Conservation (phyloP, 2,113 vertebrate genomes). For the Mustelus asterias region DNA sequence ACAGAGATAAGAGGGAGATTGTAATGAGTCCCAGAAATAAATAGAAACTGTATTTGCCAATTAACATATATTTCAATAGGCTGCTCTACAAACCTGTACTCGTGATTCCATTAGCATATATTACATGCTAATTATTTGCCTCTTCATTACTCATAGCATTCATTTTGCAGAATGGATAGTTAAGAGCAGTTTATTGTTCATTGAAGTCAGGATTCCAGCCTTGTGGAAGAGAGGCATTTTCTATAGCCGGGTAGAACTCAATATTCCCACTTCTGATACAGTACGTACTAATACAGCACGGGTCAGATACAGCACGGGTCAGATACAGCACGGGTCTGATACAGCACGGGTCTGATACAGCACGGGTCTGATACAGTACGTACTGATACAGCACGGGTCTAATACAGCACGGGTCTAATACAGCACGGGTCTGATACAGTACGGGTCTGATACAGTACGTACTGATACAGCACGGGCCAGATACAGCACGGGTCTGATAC, state of each 20-base stretch:
- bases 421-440: background rate
- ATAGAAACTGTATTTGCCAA: background rate
- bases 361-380: background rate
- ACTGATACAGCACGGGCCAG: background rate
- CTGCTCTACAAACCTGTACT: constrained; percentile 2
- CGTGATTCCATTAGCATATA: constrained; percentile 4
- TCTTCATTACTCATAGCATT: constrained; percentile 6
- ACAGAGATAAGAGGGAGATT: background rate
- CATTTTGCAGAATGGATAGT: constrained; percentile 11
- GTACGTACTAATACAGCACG: background rate
- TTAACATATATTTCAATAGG: constrained; percentile 31
- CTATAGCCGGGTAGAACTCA: no score
- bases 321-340: background rate
- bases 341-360: background rate
- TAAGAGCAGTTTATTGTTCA: background rate
- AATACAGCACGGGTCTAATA: background rate
- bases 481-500: background rate
- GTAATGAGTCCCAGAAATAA: background rate
- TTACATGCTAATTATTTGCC: constrained; percentile 25
- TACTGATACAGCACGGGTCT: background rate
- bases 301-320: background rate
- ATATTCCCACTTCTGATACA: background rate
- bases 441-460: background rate
- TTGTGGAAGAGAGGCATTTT: background rate
- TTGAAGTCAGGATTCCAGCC: constrained; percentile 2